Evolutionary conservation across 2,888 invertebrate species (phyloP).

Genomic region (Tiliacea citrago): DNA sequence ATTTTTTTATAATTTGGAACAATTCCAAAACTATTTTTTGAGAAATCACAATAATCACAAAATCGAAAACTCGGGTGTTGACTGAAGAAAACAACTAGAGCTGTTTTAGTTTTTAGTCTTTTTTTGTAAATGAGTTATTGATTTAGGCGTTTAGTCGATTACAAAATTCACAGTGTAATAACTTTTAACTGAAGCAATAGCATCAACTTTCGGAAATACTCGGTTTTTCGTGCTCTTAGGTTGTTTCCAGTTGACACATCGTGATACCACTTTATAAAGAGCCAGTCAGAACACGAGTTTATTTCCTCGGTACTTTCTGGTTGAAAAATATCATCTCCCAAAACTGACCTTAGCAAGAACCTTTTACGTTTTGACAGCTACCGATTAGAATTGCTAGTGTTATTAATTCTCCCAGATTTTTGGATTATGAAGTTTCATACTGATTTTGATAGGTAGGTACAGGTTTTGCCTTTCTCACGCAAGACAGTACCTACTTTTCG

Average conservation of each 20-base stretch:
- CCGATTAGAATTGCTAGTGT: conserved; percentile 4
- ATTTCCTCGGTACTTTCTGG: not conserved
- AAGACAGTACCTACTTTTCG: too few relatives aligned
- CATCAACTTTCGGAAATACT: not conserved
- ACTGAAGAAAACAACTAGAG: conserved; percentile 53
- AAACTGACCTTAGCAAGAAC: not conserved
- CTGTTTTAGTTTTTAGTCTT: not conserved
- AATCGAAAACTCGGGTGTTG: conserved; percentile 42
- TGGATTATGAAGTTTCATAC: not conserved
- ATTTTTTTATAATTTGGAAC: conserved; percentile 58
- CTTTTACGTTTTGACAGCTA: not conserved
- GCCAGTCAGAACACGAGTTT: not conserved
- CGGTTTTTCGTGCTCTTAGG: not conserved
- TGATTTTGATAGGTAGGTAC: not conserved
- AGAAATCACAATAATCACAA: conserved; percentile 41
- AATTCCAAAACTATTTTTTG: conserved; percentile 57
- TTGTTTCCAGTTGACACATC: not conserved
- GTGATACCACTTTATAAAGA: too few relatives aligned
- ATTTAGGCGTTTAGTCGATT: conserved; percentile 52
- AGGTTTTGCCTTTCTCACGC: not conserved
- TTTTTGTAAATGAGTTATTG: too few relatives aligned
- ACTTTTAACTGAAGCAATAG: too few relatives aligned
- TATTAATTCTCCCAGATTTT: not conserved
- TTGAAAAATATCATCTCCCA: not conserved
- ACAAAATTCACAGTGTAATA: too few relatives aligned